phyloP scores from a whole-genome alignment of 2,797 vertebrate species.

The Crocodylus rhombifer region DNA sequence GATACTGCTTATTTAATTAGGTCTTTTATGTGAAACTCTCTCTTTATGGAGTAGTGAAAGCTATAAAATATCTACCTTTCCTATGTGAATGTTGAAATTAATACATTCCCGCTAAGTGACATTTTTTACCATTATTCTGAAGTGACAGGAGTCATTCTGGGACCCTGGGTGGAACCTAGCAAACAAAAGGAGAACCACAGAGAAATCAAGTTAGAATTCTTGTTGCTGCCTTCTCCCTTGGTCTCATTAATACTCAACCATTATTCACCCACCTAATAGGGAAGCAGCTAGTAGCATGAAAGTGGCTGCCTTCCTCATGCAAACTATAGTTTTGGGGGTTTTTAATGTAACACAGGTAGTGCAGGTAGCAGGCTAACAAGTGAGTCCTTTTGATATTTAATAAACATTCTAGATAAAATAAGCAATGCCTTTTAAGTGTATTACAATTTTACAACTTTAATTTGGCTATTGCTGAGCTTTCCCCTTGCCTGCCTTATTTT shows the following conservation, averaged over 20 bases:
- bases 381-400: background rate
- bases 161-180: fast-evolving
- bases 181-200: background rate
- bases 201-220: background rate
- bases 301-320: background rate
- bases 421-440: background rate
- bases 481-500: background rate
- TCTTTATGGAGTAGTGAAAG: constrained; percentile 27
- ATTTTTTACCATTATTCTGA: background rate
- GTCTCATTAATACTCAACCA: background rate
- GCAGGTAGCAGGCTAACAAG: background rate
- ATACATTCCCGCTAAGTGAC: background rate
- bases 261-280: background rate
- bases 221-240: background rate
- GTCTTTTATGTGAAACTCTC: background rate
- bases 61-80: constrained; percentile 35
- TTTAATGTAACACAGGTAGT: background rate
- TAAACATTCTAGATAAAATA: background rate
- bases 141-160: background rate
- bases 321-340: background rate
- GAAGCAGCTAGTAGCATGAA: background rate
- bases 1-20: constrained; percentile 31
- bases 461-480: background rate
- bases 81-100: background rate
- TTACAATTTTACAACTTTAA: background rate